Evolutionary conservation across 2,797 vertebrate species (phyloP).

Genomic region (Peromyscus eremicus): DNA sequence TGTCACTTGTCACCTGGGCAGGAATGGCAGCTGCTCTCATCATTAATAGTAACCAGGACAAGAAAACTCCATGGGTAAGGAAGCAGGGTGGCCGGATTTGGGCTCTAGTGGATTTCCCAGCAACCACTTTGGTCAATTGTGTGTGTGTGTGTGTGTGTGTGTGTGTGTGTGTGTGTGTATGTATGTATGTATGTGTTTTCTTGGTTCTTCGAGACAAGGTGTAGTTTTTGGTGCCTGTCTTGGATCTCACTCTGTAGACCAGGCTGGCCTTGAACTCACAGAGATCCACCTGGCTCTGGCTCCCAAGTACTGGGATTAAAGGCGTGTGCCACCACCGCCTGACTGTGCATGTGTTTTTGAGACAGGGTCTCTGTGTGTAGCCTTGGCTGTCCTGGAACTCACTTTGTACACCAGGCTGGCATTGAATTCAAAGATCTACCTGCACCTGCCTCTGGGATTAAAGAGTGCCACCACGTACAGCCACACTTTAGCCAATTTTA

Average conservation of each 20-base stretch:
- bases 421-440: not conserved
- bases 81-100: too few species aligned
- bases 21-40: not conserved
- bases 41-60: fast-evolving
- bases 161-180: not conserved
- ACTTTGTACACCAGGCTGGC: not conserved
- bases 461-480: not conserved
- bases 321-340: not conserved
- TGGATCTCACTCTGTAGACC: not conserved
- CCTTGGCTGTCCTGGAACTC: not conserved
- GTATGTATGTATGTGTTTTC: not conserved
- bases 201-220: not conserved
- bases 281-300: not conserved
- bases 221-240: not conserved
- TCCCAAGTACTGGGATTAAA: not conserved
- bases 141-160: not conserved
- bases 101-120: not conserved
- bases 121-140: not conserved
- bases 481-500: not conserved
- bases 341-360: not conserved
- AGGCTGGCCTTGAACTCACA: not conserved
- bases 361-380: not conserved
- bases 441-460: not conserved
- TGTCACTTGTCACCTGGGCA: fast-evolving
- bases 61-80: not conserved